phyloP scores from a whole-genome alignment of 2,888 invertebrate genomes.

The Phaedon cochleariae region DNA sequence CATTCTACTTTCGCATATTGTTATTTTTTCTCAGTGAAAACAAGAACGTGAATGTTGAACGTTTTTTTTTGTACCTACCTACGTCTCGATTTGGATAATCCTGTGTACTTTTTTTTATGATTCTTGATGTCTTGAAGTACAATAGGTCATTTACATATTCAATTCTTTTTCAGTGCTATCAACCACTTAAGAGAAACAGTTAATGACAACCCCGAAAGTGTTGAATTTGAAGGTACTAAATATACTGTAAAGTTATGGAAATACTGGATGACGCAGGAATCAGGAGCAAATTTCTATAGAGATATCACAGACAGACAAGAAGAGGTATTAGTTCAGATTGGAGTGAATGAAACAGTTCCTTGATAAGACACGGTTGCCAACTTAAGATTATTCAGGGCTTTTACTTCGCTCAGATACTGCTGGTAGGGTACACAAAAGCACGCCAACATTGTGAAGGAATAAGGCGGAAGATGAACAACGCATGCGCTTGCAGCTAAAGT shows the following conservation, averaged over 20 bases:
- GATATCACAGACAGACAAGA: conserved; percentile 72
- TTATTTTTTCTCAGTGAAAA: too few species aligned
- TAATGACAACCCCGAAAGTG: conserved; percentile 48
- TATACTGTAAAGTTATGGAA: conserved; percentile 76
- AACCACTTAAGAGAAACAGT: conserved; percentile 59
- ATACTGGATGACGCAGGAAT: conserved; percentile 78
- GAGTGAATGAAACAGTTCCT: background rate
- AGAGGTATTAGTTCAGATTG: conserved; percentile 54
- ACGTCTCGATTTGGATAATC: background rate
- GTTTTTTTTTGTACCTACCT: too few species aligned
- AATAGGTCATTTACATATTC: conserved; percentile 35
- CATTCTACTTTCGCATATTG: too few species aligned
- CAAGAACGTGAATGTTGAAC: too few species aligned
- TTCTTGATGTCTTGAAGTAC: background rate
- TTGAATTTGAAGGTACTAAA: conserved; percentile 61
- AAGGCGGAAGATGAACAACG: too few species aligned
- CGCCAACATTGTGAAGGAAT: too few species aligned
- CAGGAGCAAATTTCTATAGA: conserved; percentile 67
- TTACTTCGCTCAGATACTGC: too few species aligned
- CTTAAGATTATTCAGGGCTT: too few species aligned
- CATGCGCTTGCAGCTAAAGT: too few species aligned
- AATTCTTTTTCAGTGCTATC: conserved; percentile 55
- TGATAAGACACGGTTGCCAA: too few species aligned
- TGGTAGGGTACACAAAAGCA: too few species aligned
- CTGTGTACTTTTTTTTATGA: background rate